Evolutionary conservation across 53 echinoderm and acorn worm genomes (phyloP).

Genomic region (Henricia sp.): DNA sequence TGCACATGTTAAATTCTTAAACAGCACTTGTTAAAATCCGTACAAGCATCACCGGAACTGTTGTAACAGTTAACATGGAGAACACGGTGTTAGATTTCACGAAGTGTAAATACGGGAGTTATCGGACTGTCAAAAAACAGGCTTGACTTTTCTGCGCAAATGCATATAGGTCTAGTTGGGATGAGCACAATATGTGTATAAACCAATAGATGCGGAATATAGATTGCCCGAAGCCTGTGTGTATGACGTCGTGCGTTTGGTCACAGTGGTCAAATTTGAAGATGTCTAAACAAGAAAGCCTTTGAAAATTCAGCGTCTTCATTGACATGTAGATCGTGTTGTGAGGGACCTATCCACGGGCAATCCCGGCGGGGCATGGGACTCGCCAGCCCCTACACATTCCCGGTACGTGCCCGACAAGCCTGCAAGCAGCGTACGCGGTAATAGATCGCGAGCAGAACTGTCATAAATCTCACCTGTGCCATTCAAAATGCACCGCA

Average conservation of each 20-base stretch:
- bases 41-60: no score
- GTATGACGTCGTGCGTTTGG: constrained; percentile 26
- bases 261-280: constrained; percentile 19
- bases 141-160: no score
- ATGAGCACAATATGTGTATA: neutral
- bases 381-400: constrained; percentile 34
- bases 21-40: no score
- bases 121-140: no score
- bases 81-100: no score
- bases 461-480: constrained; percentile 57
- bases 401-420: constrained; percentile 51
- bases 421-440: constrained; percentile 15
- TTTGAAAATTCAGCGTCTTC: constrained; percentile 3
- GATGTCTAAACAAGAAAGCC: constrained; percentile 14
- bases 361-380: constrained; percentile 35
- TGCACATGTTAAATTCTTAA: no score
- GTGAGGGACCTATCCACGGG: constrained; percentile 41
- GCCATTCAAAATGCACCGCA: constrained; percentile 59
- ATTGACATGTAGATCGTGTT: constrained; percentile 41
- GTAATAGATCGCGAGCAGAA: constrained; percentile 46
- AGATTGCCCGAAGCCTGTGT: no score
- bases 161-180: neutral
- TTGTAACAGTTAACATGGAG: no score
- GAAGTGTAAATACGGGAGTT: no score
- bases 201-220: neutral